phyloP scores from a whole-genome alignment of 2,113 vertebrate species.

The Dendrocopos noguchii region DNA sequence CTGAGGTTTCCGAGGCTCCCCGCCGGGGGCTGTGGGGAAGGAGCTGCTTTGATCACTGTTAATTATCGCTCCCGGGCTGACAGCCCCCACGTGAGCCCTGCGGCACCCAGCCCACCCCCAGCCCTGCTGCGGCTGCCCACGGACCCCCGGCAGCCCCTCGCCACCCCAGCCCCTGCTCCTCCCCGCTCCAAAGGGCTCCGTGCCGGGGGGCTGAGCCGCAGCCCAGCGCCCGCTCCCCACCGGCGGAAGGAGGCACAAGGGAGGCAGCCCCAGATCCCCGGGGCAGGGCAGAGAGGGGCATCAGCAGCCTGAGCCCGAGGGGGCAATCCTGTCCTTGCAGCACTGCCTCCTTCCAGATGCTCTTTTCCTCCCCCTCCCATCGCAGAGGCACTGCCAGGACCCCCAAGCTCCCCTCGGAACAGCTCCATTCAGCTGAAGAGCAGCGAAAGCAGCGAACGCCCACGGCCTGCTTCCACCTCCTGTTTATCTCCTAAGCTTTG shows the following conservation, averaged over 20 bases:
- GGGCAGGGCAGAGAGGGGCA: background rate
- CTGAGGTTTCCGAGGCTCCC: background rate
- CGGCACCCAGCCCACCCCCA: background rate
- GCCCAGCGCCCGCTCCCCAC: fast-evolving
- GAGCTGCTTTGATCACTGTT: slow-evolving; percentile 39
- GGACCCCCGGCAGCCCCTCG: background rate
- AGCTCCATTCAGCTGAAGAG: background rate
- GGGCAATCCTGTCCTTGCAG: fast-evolving
- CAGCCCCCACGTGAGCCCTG: background rate
- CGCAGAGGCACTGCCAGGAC: background rate
- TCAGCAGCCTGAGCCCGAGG: fast-evolving
- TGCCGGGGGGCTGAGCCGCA: background rate
- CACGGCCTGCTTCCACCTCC: slow-evolving; percentile 3
- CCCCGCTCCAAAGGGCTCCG: fast-evolving
- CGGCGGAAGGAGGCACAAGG: background rate
- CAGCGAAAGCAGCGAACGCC: background rate
- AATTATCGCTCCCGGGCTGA: background rate
- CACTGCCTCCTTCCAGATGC: fast-evolving
- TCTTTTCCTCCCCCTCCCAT: background rate
- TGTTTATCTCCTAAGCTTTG: slow-evolving; percentile 18
- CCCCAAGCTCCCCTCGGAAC: background rate
- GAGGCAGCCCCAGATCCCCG: fast-evolving
- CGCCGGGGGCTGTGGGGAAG: background rate
- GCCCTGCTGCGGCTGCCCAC: background rate
- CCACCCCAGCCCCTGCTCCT: background rate